phyloP scores from a whole-genome alignment of 2,797 vertebrate genomes.

The Sebastes wilsoni region DNA sequence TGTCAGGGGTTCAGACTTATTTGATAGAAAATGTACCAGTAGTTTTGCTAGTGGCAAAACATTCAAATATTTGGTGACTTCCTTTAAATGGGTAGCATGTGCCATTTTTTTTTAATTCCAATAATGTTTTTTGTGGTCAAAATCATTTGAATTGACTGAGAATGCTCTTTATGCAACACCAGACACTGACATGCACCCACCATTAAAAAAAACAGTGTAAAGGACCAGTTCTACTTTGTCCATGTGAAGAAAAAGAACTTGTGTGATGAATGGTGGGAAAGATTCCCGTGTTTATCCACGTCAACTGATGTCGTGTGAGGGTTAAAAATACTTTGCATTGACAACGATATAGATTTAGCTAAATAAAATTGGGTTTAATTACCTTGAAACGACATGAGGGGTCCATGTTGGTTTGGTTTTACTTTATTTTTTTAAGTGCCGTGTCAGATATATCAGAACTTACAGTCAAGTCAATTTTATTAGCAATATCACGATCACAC shows the following conservation, averaged over 20 bases:
- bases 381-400: background rate
- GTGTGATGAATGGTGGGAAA: background rate
- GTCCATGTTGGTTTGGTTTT: background rate
- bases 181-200: background rate
- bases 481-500: background rate
- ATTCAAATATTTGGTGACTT: background rate
- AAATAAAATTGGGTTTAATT: background rate
- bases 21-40: slow-evolving; percentile 4
- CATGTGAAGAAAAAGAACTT: background rate
- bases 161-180: background rate
- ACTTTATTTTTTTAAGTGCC: background rate
- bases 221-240: background rate
- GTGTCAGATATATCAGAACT: background rate
- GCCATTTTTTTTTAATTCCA: background rate
- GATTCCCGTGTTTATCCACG: background rate
- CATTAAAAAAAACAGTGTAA: background rate
- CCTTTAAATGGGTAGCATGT: slow-evolving; percentile 16
- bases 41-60: slow-evolving; percentile 2
- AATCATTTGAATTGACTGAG: background rate
- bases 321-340: background rate
- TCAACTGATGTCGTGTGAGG: background rate
- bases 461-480: background rate
- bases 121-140: background rate
- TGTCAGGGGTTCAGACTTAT: background rate
- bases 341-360: background rate